Evolutionary conservation across 2,113 vertebrate genomes (phyloP).

Genomic region (Oryctolagus cuniculus): DNA sequence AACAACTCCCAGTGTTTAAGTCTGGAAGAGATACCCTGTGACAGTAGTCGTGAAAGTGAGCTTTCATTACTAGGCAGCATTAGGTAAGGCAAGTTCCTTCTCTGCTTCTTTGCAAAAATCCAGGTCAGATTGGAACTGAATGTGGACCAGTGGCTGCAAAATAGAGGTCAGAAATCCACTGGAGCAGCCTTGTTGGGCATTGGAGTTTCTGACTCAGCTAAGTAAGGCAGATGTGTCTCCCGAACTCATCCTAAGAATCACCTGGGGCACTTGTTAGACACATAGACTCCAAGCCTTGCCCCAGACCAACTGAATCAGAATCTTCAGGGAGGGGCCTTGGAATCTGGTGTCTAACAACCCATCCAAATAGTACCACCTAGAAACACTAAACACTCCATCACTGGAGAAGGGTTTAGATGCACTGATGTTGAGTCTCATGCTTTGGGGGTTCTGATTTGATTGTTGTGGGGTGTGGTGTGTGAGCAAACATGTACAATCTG

Average conservation of each 20-base stretch:
- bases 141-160: neutral
- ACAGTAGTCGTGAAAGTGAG: neutral
- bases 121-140: neutral
- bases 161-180: neutral
- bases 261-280: neutral
- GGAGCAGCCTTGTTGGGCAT: neutral
- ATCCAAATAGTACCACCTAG: neutral
- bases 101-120: neutral
- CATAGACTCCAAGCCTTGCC: neutral
- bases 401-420: neutral
- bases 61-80: neutral
- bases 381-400: neutral
- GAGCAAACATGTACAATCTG: neutral
- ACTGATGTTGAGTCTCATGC: neutral
- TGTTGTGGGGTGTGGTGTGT: neutral
- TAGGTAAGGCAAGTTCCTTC: neutral
- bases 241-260: neutral
- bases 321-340: slow-evolving; percentile 27
- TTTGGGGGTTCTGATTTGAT: neutral
- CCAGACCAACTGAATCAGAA: neutral
- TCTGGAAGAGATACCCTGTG: neutral
- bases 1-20: neutral
- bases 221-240: neutral
- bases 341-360: neutral
- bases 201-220: neutral